Conservation (phyloP, 2,797 vertebrate species). For the Rhinichthys osculus region DNA sequence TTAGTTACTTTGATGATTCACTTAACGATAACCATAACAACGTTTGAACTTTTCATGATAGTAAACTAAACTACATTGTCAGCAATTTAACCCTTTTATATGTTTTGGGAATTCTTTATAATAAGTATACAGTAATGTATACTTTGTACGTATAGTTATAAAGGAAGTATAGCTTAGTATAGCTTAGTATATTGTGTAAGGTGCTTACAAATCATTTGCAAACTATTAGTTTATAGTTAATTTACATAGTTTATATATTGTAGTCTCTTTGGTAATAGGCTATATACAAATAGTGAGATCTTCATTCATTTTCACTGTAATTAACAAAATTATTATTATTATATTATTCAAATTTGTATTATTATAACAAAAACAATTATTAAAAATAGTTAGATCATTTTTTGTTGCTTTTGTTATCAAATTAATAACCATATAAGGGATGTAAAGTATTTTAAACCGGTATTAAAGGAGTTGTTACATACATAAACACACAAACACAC, state of each 20-base stretch:
- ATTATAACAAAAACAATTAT: too few relatives aligned
- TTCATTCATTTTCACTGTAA: background rate
- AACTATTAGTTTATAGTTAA: background rate
- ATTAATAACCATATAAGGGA: background rate
- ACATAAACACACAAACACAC: too few relatives aligned
- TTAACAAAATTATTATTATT: background rate
- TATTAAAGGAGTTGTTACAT: background rate
- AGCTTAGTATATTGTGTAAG: background rate
- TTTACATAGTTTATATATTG: background rate
- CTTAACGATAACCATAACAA: background rate
- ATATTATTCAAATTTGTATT: background rate
- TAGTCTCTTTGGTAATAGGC: too few relatives aligned
- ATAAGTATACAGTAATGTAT: background rate
- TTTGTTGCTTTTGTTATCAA: background rate
- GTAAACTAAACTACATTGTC: background rate
- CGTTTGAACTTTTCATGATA: background rate
- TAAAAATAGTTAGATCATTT: background rate
- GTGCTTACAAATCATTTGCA: background rate
- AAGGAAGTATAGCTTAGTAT: too few relatives aligned
- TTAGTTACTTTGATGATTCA: background rate
- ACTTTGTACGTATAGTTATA: too few relatives aligned
- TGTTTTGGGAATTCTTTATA: background rate
- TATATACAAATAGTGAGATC: background rate
- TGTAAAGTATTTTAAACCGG: background rate
- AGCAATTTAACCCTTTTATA: background rate